Conservation (phyloP, 1,140 invertebrate genomes). For the Asobara japonica region DNA sequence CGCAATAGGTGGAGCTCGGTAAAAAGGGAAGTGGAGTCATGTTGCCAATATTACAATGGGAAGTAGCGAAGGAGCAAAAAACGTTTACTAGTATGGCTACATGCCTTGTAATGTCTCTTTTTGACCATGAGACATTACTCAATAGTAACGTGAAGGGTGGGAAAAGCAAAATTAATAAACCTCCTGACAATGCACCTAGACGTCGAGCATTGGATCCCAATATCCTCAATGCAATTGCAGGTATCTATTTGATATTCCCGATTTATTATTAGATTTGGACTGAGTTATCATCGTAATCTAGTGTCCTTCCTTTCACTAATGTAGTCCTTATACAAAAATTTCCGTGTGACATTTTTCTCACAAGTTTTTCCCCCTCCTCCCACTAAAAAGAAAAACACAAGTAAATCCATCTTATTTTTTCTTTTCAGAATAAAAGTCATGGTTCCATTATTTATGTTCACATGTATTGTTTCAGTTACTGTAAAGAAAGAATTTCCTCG, state of each 20-base stretch:
- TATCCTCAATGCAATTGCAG: neutral
- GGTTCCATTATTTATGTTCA: neutral
- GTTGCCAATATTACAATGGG: neutral
- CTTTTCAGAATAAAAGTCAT: neutral
- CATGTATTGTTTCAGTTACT: neutral
- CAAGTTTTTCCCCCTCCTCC: too few species aligned
- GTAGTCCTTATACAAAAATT: neutral
- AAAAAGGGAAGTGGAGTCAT: neutral
- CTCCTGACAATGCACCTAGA: neutral
- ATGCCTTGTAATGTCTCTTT: neutral
- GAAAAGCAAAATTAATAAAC: neutral
- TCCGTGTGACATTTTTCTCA: neutral
- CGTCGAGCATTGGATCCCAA: neutral
- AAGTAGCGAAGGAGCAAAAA: neutral
- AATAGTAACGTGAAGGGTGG: conserved; percentile 5
- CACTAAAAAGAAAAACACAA: too few species aligned
- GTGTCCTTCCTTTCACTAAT: neutral
- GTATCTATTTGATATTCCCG: neutral
- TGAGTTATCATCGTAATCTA: neutral
- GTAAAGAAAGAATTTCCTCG: neutral
- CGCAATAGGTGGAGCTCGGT: neutral
- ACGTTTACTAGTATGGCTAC: neutral
- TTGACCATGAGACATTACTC: neutral
- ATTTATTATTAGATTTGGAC: neutral
- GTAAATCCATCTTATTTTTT: too few species aligned